Evolutionary conservation across 2,888 invertebrate genomes (phyloP).

Genomic region (Agrotis exclamationis): DNA sequence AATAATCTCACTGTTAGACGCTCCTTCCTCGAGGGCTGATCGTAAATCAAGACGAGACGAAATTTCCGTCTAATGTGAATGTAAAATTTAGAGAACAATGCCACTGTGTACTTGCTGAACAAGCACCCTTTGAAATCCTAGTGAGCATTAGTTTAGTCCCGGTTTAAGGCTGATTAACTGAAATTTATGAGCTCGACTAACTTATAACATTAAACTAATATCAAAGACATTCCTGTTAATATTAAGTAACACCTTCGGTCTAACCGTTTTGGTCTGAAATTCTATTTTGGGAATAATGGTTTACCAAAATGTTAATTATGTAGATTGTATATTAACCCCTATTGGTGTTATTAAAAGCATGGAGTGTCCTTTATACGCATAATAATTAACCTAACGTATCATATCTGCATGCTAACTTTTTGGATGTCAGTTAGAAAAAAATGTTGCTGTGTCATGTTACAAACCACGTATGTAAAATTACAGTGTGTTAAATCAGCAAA

Average conservation of each 20-base stretch:
- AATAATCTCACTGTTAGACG: constrained; percentile 85
- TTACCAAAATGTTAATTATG: constrained; percentile 49
- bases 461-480: no score
- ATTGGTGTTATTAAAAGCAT: constrained; percentile 16
- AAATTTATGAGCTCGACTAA: constrained; percentile 61
- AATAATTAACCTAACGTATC: constrained; percentile 15
- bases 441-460: neutral
- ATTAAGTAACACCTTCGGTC: constrained; percentile 47
- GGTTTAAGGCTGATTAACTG: constrained; percentile 75
- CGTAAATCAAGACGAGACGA: constrained; percentile 85
- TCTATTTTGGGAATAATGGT: constrained; percentile 45
- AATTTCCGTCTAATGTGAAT: constrained; percentile 85
- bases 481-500: no score
- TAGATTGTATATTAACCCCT: constrained; percentile 27
- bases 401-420: neutral
- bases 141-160: constrained; percentile 78
- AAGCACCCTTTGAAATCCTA: constrained; percentile 77
- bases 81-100: constrained; percentile 85
- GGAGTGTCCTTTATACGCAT: constrained; percentile 12
- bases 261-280: constrained; percentile 30
- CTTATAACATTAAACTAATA: constrained; percentile 50
- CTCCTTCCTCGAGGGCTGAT: constrained; percentile 78
- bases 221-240: constrained; percentile 53
- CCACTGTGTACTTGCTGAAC: constrained; percentile 75
- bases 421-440: neutral